A percentile compares a stretch with the other conserved stretches of the same genome.
Evolutionary conservation across 1,140 invertebrate genomes (phyloP).

Genomic region (Muscidifurax raptorellus): DNA sequence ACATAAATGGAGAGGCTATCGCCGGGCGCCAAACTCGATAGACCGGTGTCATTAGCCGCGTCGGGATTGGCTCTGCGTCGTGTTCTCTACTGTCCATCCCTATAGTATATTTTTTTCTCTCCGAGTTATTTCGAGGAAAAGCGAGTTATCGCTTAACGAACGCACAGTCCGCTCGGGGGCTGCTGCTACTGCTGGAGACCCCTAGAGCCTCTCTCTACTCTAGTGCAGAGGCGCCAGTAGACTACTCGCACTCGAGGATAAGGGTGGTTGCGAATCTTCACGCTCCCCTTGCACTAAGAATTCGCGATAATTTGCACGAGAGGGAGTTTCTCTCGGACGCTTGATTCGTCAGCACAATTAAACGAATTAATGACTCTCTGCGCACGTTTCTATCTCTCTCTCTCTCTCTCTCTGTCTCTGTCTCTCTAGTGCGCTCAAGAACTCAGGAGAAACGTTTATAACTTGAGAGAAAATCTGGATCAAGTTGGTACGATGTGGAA

Average conservation of each 20-base stretch:
- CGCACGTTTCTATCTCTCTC: conserved; percentile 29
- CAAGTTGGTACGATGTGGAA: not conserved
- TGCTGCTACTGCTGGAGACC: conserved; percentile 57
- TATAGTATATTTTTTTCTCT: not conserved
- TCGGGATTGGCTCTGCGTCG: conserved; percentile 11
- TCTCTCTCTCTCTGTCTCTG: conserved; percentile 47
- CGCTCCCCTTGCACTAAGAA: conserved; percentile 55
- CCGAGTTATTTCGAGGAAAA: conserved; percentile 65
- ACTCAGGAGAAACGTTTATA: not conserved
- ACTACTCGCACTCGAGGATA: conserved; percentile 59
- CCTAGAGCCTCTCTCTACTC: conserved; percentile 66
- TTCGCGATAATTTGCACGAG: conserved; percentile 67
- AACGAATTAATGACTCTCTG: conserved; percentile 69
- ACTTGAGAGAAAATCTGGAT: not conserved
- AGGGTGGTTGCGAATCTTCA: conserved; percentile 62
- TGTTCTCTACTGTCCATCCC: not conserved
- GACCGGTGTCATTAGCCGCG: conserved; percentile 20
- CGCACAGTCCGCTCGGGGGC: conserved; percentile 57
- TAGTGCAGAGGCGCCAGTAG: conserved; percentile 58
- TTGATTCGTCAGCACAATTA: conserved; percentile 73
- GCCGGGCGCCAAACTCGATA: conserved; percentile 32
- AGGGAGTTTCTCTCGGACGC: conserved; percentile 59
- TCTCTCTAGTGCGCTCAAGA: not conserved
- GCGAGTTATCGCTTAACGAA: conserved; percentile 72
- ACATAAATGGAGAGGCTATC: conserved; percentile 43